Conservation (phyloP, 2,113 vertebrate species). For the Catharus bicknelli region DNA sequence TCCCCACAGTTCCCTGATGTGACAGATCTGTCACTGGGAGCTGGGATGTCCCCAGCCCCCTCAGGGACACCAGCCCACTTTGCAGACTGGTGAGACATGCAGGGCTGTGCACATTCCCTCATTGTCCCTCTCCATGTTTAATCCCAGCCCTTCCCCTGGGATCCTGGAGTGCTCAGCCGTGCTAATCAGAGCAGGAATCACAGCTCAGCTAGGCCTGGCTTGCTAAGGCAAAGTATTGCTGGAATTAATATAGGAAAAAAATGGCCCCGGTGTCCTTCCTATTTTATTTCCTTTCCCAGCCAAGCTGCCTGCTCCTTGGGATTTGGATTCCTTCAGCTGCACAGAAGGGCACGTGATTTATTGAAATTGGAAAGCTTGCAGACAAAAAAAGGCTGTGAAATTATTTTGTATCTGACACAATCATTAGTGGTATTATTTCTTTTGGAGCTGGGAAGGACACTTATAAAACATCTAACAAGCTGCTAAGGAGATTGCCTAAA, state of each 20-base stretch:
- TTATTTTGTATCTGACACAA: constrained; percentile 53
- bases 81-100: rapidly evolving
- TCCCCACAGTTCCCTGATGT: background rate
- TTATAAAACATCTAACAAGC: constrained; percentile 53
- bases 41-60: background rate
- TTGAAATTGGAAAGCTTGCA: background rate
- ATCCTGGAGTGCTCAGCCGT: rapidly evolving
- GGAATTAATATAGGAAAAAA: background rate
- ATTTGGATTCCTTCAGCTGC: constrained; percentile 7
- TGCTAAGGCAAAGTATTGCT: background rate
- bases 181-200: background rate
- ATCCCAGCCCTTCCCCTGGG: background rate
- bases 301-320: background rate
- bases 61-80: rapidly evolving
- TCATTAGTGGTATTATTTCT: constrained; percentile 54
- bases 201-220: background rate
- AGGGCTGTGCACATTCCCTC: background rate
- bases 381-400: constrained; percentile 28
- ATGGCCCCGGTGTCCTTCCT: background rate
- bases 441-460: constrained; percentile 29
- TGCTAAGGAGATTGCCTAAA: constrained; percentile 50
- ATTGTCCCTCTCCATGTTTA: background rate
- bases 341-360: background rate
- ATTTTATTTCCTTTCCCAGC: background rate
- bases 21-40: too few species aligned